Evolutionary conservation across 2,113 vertebrate genomes (phyloP), one percentile per base, ranked within the genome.

Genomic region (Callocephalon fimbriatum): DNA sequence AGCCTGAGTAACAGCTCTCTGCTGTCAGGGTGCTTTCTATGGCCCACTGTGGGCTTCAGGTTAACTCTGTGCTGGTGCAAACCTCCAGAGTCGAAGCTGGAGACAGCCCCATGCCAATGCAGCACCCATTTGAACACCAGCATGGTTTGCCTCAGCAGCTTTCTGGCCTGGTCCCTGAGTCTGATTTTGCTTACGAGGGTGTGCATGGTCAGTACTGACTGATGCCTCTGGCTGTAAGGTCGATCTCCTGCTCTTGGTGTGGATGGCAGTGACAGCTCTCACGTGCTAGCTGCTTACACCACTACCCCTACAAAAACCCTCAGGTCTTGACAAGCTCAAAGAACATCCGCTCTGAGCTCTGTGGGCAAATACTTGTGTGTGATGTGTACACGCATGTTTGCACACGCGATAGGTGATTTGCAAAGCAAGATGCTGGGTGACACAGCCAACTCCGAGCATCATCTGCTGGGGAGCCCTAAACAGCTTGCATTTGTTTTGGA

Each of bases 121-220:
- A 48, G 59, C 4, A 9, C 20, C 2, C 0, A 1, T 23, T 40
- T 27, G 20, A 17, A 58, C 48, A 22, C n/a, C 15, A 3, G 35
- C 0, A 1, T 23, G 4, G 27, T 18, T 83, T 31, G 5, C 42
- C 40, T 20, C 44, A 9, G 84, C 54, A 53, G 54, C 50, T 32
- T 56, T 15, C 54, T 74, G 67, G 15, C 47, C 56, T 22, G 13
- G 51, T 26, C 78, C 37, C 58, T 11, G 14, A 8, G 12, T 35
- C 40, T 26, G 59, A 17, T n/a, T 31, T 48, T 8, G 3, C 2
- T 10, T 70, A n/a, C 1, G 2, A 54, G 63, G 50, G 50, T 61
- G 56, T 59, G 31, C n/a, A 4, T 0, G 2, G 2, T 26, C 8
- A 1, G 63, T 8, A 9, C 56, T 0, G 0, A 25, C 44, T 45